Evolutionary conservation across 2,113 vertebrate genomes (phyloP).

Genomic region (Martes martes): DNA sequence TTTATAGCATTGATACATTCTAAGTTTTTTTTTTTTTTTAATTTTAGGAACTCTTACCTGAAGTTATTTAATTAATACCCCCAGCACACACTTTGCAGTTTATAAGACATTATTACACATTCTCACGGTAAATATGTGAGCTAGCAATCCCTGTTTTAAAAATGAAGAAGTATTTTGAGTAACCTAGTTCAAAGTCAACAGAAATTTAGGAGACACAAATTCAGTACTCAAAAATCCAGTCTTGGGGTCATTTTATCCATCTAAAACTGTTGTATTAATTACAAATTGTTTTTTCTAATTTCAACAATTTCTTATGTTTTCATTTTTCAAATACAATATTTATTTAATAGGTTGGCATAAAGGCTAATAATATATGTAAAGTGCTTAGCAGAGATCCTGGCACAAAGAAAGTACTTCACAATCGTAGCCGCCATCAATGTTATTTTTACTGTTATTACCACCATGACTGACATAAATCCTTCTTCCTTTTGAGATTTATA

Average conservation of each 20-base stretch:
- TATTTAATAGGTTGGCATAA: background rate
- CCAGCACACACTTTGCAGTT: background rate
- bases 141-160: background rate
- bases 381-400: background rate
- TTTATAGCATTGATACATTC: background rate
- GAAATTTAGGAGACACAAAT: background rate
- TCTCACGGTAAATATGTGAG: background rate
- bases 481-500: background rate
- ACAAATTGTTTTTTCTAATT: background rate
- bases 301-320: background rate
- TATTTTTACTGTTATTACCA: background rate
- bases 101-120: background rate
- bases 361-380: background rate
- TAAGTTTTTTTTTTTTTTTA: background rate
- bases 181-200: background rate
- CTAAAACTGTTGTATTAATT: background rate
- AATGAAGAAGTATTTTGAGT: background rate
- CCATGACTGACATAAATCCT: background rate
- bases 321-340: background rate
- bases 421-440: background rate
- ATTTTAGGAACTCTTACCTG: background rate
- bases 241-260: background rate
- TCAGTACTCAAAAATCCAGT: background rate
- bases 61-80: conserved; percentile 8
- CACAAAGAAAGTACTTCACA: background rate